phyloP scores from a whole-genome alignment of 2,888 invertebrate genomes.

The Tipula helvola region DNA sequence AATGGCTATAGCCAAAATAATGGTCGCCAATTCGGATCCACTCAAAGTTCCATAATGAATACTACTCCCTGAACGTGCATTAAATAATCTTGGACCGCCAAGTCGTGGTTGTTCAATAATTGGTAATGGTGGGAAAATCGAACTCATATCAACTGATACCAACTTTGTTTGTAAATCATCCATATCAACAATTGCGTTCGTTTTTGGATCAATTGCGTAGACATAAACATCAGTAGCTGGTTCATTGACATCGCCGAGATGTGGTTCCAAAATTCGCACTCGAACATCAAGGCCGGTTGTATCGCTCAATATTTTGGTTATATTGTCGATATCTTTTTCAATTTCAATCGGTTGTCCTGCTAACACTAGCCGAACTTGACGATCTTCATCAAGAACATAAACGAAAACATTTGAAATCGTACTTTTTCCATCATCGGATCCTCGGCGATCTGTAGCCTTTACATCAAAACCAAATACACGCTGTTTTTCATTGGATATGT shows the following conservation, averaged over 20 bases:
- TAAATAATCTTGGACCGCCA: slow-evolving; percentile 31
- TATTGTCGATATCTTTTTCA: slow-evolving; percentile 55
- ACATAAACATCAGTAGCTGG: slow-evolving; percentile 64
- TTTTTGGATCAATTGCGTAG: slow-evolving; percentile 70
- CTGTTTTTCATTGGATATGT: slow-evolving; percentile 53
- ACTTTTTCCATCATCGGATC: slow-evolving; percentile 70
- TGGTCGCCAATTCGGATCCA: slow-evolving; percentile 66
- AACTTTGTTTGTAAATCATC: slow-evolving; percentile 59
- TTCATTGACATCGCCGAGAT: slow-evolving; percentile 42
- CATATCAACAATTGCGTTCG: slow-evolving; percentile 71
- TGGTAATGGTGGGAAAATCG: slow-evolving; percentile 50
- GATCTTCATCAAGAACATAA: slow-evolving; percentile 68
- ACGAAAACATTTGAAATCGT: slow-evolving; percentile 79
- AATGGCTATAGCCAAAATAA: slow-evolving; percentile 67
- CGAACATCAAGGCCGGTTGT: slow-evolving; percentile 68
- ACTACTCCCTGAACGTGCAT: slow-evolving; percentile 35
- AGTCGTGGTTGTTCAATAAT: slow-evolving; percentile 46
- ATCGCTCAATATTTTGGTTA: slow-evolving; percentile 54
- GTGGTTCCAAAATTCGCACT: slow-evolving; percentile 65
- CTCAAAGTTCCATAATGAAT: slow-evolving; percentile 36
- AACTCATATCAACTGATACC: slow-evolving; percentile 43
- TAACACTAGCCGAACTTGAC: slow-evolving; percentile 66
- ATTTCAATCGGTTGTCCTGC: slow-evolving; percentile 64
- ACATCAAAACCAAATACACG: slow-evolving; percentile 76
- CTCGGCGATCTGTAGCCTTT: slow-evolving; percentile 70